Percentiles rank a stretch among this genome's conserved stretches.
Conservation (phyloP, 2,888 invertebrate species). For the Epistrophe grossulariae region DNA sequence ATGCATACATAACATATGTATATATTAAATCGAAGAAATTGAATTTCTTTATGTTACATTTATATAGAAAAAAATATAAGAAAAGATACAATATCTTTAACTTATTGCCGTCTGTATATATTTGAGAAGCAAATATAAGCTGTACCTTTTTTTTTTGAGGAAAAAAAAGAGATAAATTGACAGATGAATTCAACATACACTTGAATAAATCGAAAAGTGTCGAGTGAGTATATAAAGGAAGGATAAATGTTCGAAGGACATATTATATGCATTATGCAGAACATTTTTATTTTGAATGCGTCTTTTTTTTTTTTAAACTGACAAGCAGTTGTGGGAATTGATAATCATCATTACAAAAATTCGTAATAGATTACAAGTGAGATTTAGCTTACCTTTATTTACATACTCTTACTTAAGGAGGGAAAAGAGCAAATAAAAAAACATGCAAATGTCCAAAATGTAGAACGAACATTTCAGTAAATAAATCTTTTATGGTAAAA, state of each 20-base stretch:
- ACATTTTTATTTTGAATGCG: not conserved
- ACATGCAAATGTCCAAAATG: not conserved
- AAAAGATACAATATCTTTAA: constrained; percentile 22
- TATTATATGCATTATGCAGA: constrained; percentile 3
- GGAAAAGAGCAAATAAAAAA: not conserved
- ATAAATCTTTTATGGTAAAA: not conserved
- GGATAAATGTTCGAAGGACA: constrained; percentile 1
- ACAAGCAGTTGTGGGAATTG: not conserved
- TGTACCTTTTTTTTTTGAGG: constrained; percentile 7
- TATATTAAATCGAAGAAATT: not conserved
- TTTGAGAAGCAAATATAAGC: constrained; percentile 25
- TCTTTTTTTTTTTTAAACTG: not conserved
- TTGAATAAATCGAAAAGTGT: constrained; percentile 37
- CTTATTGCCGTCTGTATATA: constrained; percentile 14
- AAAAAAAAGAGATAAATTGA: constrained; percentile 19
- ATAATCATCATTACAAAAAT: not conserved
- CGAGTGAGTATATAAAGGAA: not conserved
- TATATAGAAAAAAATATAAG: not conserved
- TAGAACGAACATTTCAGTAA: not conserved
- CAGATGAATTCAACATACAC: constrained; percentile 35
- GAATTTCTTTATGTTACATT: not conserved
- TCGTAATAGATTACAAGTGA: not conserved
- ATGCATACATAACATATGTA: too few species aligned
- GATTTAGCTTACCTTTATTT: not conserved
- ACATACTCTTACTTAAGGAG: not conserved